Evolutionary conservation across 2,888 invertebrate genomes (phyloP).

Genomic region (Sarcophaga variegata): DNA sequence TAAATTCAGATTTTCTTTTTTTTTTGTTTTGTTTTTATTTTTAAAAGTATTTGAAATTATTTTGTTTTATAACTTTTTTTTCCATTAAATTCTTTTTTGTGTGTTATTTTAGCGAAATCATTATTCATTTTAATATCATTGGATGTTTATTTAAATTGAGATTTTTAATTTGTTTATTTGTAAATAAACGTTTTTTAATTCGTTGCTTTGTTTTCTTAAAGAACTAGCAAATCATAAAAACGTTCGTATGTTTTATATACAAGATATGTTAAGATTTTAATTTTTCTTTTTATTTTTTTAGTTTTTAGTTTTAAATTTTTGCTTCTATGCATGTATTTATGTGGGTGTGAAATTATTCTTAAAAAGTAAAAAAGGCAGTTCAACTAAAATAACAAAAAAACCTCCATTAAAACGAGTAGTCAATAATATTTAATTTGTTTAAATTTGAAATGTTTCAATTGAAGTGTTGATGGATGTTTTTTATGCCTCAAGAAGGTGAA

Average conservation of each 20-base stretch:
- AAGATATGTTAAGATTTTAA: too few species aligned
- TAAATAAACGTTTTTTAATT: constrained; percentile 54
- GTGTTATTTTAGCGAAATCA: constrained; percentile 48
- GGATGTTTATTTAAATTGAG: constrained; percentile 60
- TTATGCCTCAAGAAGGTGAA: background rate
- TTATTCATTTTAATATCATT: constrained; percentile 56
- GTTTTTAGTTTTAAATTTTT: background rate
- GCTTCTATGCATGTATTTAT: background rate
- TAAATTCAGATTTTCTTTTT: constrained; percentile 10
- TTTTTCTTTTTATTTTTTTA: background rate
- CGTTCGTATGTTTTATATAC: background rate
- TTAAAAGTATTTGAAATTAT: constrained; percentile 3
- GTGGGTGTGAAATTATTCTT: constrained; percentile 32
- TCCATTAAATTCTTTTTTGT: background rate
- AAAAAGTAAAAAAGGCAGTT: background rate
- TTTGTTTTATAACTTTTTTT: background rate
- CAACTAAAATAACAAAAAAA: too few species aligned
- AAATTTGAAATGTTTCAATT: constrained; percentile 30
- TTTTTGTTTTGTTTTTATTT: background rate
- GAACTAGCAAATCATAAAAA: constrained; percentile 43
- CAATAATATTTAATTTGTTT: constrained; percentile 38
- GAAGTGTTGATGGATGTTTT: constrained; percentile 36
- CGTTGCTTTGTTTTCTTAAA: background rate
- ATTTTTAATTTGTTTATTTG: constrained; percentile 53
- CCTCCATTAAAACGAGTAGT: background rate